Percentiles rank a stretch among this genome's conserved stretches.
phyloP scores from a whole-genome alignment of 1,140 invertebrate species.

The Steinernema khuongi region DNA sequence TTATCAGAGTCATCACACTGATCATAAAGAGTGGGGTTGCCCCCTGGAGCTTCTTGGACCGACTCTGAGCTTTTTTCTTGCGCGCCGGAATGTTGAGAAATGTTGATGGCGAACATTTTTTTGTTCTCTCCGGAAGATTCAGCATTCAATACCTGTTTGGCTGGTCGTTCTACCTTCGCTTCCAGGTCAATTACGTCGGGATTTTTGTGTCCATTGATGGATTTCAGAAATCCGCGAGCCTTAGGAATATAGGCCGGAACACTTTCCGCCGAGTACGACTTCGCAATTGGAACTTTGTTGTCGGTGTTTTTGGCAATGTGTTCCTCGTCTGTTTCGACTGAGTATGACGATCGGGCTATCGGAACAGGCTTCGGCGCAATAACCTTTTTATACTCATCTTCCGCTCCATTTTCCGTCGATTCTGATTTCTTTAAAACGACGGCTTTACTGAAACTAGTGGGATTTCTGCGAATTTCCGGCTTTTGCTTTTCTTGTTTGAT shows the following conservation, averaged over 20 bases:
- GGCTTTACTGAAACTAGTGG: neutral
- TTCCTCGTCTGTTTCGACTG: neutral
- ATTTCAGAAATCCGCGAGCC: slow-evolving; percentile 19
- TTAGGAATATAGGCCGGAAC: neutral
- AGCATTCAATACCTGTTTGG: neutral
- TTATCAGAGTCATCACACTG: neutral
- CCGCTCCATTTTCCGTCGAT: neutral
- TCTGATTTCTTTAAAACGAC: neutral
- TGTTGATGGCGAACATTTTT: neutral
- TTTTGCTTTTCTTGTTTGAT: neutral
- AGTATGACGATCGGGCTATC: neutral
- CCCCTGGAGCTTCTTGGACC: neutral
- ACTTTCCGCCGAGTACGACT: neutral
- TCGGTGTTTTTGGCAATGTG: neutral
- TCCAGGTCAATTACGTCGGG: neutral
- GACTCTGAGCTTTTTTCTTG: too few species aligned
- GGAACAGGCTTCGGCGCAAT: neutral
- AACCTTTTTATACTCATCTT: slow-evolving; percentile 6
- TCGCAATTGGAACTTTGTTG: neutral
- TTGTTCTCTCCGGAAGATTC: neutral
- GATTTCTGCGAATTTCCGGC: neutral
- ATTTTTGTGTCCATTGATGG: slow-evolving; percentile 8
- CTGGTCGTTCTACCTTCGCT: neutral
- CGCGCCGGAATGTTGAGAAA: neutral
- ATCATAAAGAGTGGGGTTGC: neutral